These are phyloP conservation scores for Pocillopora meandrina DNA, from an alignment of 92 coral and sea anemone species.

Conservation along the genomic window DNA sequence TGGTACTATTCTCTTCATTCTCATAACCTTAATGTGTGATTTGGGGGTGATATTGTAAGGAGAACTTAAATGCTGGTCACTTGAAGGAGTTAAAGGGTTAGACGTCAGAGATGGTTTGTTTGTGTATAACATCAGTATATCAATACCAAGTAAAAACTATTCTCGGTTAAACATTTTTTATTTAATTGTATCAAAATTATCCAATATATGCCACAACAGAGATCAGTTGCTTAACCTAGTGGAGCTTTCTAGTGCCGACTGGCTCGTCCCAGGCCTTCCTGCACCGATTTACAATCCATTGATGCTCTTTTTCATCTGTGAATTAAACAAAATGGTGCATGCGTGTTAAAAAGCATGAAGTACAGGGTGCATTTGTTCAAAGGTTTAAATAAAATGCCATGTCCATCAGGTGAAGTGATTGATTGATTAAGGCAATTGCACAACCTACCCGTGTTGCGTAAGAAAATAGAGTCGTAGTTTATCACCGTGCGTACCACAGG, in stretches of 20 bases:
- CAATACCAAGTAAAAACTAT: no score
- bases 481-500: constrained; percentile 52
- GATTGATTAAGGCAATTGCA: not conserved
- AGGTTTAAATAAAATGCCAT: no score
- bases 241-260: constrained; percentile 25
- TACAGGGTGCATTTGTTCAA: not conserved
- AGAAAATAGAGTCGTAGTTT: constrained; percentile 58
- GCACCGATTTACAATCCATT: constrained; percentile 70
- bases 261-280: constrained; percentile 75
- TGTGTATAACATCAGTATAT: no score
- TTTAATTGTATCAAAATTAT: no score
- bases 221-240: not conserved
- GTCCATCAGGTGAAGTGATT: not conserved
- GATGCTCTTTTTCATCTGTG: constrained; percentile 68
- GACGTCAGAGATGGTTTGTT: no score
- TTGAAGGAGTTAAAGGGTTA: no score
- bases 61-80: no score
- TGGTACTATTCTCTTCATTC: no score
- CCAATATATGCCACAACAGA: no score
- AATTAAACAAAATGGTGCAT: not conserved
- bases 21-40: no score
- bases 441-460: constrained; percentile 71
- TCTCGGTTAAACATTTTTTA: no score
- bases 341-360: not conserved
- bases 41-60: no score